Base-by-base conservation (phyloP, 2,797 vertebrate species). In the Pitangus sulphuratus region DNA sequence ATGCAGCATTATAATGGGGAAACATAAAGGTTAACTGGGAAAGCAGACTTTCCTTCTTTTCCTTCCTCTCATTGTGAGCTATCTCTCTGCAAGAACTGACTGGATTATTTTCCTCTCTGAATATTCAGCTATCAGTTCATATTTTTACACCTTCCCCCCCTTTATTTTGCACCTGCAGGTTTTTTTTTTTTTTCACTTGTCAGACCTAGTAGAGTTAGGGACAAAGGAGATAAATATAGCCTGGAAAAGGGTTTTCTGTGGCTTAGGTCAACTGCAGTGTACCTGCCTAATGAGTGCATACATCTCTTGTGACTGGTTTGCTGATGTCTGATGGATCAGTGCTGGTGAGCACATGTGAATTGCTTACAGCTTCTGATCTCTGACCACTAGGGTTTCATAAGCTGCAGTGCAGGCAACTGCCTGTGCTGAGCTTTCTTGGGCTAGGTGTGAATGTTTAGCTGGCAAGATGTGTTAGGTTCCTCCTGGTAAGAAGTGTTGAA, bases 281-380 rank as follows among this genome's bases (percentile, higher is more conserved):
- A 15, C 58, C 47, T 33, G 54, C 1, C 2, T 65, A 15, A 35
- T 0, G 1, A 71, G 53, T 15, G 6, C n/a, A 70, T 50, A 3
- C 8, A 8, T 44, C 19, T 83, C 45, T 77, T 44, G 42, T 47
- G 75, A 8, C 39, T 26, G 44, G 3, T 56, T 69, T 78, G 77
- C 80, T 58, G 77, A 31, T 79, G 40, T 30, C 33, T 68, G 89
- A 39, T 51, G 87, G 47, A 39, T 51, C 1, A 1, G 56, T 33
- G 56, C 58, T 70, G 75, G 40, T 72, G 50, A 69, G 24, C n/a
- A 6, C 0, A 5, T 72, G 70, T 62, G 79, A 91, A 20, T 31
- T 51, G 35, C 56, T 87, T 51, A 25, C 11, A 16, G 65, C 28
- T 78, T 74, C 74, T 45, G 33, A 15, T 48, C 14, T 72, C 65